Base-by-base conservation (phyloP, 2,113 vertebrate genomes). In the Sylvia atricapilla region DNA sequence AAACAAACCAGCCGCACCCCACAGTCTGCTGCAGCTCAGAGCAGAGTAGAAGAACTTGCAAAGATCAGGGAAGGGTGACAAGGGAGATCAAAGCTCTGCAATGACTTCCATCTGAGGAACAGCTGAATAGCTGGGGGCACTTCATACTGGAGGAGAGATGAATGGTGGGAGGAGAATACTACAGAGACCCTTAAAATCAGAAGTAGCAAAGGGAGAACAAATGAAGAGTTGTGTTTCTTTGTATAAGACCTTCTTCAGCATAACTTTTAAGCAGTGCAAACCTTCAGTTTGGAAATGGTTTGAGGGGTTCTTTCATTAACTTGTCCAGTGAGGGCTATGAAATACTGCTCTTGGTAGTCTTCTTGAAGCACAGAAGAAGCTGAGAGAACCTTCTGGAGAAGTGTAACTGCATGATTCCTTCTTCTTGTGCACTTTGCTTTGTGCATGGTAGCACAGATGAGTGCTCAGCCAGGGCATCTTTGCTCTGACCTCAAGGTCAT, bases 181-280 rank as follows among this genome's bases (percentile, higher is more conserved):
- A 44, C 47, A 86, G 95, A 92, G 95, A 86, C 83, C 44, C 87
- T 95, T 93, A 74, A 96, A 94, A 63, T 92, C 68, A 77, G 46
- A 77, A 90, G 33, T 74, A 84, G 59, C 43, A 44, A 84, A 77
- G 50, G n/a, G 63, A 88, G 72, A 86, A 82, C 43, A 84, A 89
- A 66, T 35, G 50, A 68, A 73, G 68, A 84, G 62, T 47, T 81
- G 24, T 31, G 43, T 69, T 90, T 66, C 70, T 92, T 87, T 90
- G 53, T 73, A 1, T 50, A 80, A 92, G 72, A 88, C 46, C 6
- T 88, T 90, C 20, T 67, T 59, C 55, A 83, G 11, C 37, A 4
- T 80, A 80, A 62, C 21, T 11, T 67, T 58, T 35, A 80, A 80
- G 59, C 83, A 70, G 69, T 49, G 30, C 70, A 92, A 90, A 59